Base-by-base conservation (phyloP, 2,888 invertebrate genomes). In the Abrostola tripartita region DNA sequence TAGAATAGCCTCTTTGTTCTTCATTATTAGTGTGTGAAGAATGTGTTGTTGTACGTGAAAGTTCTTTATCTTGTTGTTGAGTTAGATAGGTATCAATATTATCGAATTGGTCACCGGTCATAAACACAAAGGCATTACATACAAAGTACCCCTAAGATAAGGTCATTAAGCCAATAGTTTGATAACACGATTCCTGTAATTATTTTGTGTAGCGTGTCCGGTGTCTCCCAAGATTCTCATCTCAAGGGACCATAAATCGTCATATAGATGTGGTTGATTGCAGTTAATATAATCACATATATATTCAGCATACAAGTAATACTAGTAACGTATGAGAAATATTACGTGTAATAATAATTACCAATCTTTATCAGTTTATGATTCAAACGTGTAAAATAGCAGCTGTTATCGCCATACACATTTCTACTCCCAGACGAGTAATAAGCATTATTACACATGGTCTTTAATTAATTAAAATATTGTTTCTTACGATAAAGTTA, bases 401-500 rank as follows among this genome's bases (percentile, higher is more conserved):
- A 62, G 53, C 50, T 62, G 68, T 71, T 71, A 62, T 53, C 51
- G 14, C 24, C 42, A 38, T 14, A 52, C 51, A 37, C 44, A 11
- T 42, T 58, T 55, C n/a, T 40, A 44, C 50, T 54, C 35, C 36
- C 35, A 50, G 47, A 54, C 49, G 52, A 44, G n/a, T 59, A 56
- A 72, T 67, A 55, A 53, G 41, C 40, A 44, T 53, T 57, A 44
- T 53, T 57, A 50, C 44, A 60, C 72, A 67, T 47, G 11, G 61
- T 63, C 36, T 49, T 50, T 47, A 47, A n/a, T n/a, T 63, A 61
- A 70, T 63, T 62, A 58, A 49, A 68, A 67, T 61, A 61, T 59
- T 61, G 58, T 61, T 64, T 61, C 70, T 44, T 74, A 59, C 56
- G 70, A 69, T 61, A 66, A 72, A 61, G 50, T 68, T 71, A 65